These are phyloP conservation scores for Palloptera scutellata DNA, from an alignment of 2,888 invertebrate genomes.

Conservation along the genomic window DNA sequence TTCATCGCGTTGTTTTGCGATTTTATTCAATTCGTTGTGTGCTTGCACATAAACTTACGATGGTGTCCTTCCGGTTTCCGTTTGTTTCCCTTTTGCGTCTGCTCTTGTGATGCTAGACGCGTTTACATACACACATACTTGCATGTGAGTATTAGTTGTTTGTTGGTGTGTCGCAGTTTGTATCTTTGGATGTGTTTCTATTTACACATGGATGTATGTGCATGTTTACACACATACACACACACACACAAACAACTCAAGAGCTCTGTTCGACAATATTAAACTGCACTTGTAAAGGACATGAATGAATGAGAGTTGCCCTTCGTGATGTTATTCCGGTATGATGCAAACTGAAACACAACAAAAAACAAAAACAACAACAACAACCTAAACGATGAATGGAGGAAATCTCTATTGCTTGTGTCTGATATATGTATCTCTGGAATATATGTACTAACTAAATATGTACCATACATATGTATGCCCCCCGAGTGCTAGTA, in stretches of 20 bases:
- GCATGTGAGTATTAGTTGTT: neutral
- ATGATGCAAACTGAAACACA: too few species aligned
- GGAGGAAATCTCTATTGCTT: too few species aligned
- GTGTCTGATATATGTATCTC: too few species aligned
- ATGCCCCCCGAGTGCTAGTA: too few species aligned
- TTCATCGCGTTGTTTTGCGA: neutral
- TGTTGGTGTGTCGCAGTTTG: too few species aligned
- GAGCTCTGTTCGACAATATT: conserved; percentile 30
- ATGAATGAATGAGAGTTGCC: conserved; percentile 19
- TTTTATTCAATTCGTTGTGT: conserved; percentile 10
- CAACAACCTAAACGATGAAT: too few species aligned
- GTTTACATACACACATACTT: neutral
- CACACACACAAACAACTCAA: conserved; percentile 16
- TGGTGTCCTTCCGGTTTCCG: conserved; percentile 20
- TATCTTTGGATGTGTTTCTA: neutral
- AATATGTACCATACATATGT: too few species aligned
- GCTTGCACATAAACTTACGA: conserved; percentile 19
- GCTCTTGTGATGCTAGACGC: conserved; percentile 17
- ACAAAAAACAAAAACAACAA: too few species aligned
- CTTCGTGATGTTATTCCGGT: neutral
- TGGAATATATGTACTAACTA: too few species aligned
- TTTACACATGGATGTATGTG: conserved; percentile 17
- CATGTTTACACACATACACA: conserved; percentile 10
- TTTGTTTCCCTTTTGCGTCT: neutral
- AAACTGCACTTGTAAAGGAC: conserved; percentile 28